Base-by-base conservation (phyloP, 2,113 vertebrate species). In the Alexandromys fortis region DNA sequence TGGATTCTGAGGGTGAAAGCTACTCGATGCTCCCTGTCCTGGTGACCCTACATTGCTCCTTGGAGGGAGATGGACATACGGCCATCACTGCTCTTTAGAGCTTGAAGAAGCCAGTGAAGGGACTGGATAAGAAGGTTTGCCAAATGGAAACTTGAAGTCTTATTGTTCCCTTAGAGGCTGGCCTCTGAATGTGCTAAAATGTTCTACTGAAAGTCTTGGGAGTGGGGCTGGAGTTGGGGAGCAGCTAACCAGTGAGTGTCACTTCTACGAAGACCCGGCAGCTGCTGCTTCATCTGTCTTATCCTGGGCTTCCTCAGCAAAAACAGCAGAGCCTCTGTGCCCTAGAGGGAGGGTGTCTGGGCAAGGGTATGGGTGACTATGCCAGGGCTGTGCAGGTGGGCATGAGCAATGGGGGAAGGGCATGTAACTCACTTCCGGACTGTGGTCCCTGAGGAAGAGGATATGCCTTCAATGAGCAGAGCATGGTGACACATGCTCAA, bases 241-340 rank as follows among this genome's bases (percentile, higher is more conserved):
- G 24, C 0, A 13, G 82, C 83, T 78, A 38, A 75, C 58, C 12
- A 9, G 21, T 26, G 55, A 24, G 79, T 63, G 94, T 65, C 87
- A 26, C 35, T 55, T 65, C 85, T 55, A 26, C 49, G 0, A 30
- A 83, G 82, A 14, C 61, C n/a, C 26, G 83, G 65, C 94, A 93
- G 70, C 95, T 89, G 95, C 65, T 28, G 3, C n/a, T 75, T 85
- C 65, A 49, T 89, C 91, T 77, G 81, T 28, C 65, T 89, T 77
- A 77, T 24, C 65, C 78, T 0, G 33, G 17, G 45, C 16, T 26
- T 14, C 49, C 72, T 67, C 33, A 0, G 76, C 72, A 42, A 38
- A 55, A 3, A 73, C 13, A 0, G 68, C 38, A 21, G 38, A 73
- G 6, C 68, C 61, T 70, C 10, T 0, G 77, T 5, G 26, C 14